Evolutionary conservation across 2,888 invertebrate genomes (phyloP).

Genomic region (Zaprionus bogoriensis): DNA sequence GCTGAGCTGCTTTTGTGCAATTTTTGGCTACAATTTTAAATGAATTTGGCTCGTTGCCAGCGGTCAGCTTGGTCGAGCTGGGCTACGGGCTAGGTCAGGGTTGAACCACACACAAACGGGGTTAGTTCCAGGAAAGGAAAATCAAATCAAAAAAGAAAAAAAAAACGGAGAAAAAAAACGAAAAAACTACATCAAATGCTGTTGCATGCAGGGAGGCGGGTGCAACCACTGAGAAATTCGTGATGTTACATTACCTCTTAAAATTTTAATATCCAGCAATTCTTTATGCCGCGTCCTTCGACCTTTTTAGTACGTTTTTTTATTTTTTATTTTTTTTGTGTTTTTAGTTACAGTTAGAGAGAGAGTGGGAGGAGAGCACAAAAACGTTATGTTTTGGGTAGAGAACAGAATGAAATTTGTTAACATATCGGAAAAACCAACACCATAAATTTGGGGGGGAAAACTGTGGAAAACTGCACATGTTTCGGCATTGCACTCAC

Average conservation of each 20-base stretch:
- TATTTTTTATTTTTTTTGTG: too few relatives aligned
- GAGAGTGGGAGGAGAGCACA: slow-evolving; percentile 26
- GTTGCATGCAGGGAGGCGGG: slow-evolving; percentile 18
- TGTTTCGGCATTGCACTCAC: slow-evolving; percentile 84
- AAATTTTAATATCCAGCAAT: slow-evolving; percentile 83
- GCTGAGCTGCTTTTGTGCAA: slow-evolving; percentile 33
- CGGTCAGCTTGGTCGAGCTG: slow-evolving; percentile 17
- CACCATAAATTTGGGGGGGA: slow-evolving; percentile 34
- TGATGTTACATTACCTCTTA: slow-evolving; percentile 81
- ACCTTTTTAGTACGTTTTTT: slow-evolving; percentile 75
- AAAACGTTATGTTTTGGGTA: slow-evolving; percentile 30
- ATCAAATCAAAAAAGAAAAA: slow-evolving; percentile 10
- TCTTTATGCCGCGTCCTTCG: slow-evolving; percentile 83
- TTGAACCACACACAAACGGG: slow-evolving; percentile 19
- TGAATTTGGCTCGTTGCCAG: slow-evolving; percentile 51
- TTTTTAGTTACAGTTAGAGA: slow-evolving; percentile 58
- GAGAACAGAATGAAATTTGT: slow-evolving; percentile 36
- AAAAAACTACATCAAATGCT: slow-evolving; percentile 5
- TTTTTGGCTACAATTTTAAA: slow-evolving; percentile 47
- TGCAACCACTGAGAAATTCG: slow-evolving; percentile 12
- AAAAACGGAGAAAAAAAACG: not conserved
- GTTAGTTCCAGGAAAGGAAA: not conserved
- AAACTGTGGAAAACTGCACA: not conserved
- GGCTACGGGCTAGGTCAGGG: slow-evolving; percentile 49
- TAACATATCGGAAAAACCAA: slow-evolving; percentile 32